Evolutionary conservation across 2,113 vertebrate genomes (phyloP).

Genomic region (Microcebus murinus): DNA sequence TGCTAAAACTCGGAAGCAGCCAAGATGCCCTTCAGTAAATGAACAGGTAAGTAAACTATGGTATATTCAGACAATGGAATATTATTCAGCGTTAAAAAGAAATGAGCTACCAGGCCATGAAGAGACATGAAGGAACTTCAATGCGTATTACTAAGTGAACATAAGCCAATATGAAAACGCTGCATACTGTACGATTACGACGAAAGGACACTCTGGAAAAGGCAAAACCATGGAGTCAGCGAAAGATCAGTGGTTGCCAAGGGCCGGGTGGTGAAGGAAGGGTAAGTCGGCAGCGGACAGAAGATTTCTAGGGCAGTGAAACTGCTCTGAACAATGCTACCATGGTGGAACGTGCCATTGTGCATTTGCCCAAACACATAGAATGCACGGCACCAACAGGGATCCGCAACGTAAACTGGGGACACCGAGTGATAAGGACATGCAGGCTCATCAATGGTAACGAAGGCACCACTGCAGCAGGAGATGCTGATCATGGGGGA

Average conservation of each 20-base stretch:
- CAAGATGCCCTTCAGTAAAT: background rate
- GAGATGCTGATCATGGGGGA: accelerated
- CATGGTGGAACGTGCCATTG: background rate
- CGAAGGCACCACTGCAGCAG: background rate
- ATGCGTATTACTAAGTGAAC: background rate
- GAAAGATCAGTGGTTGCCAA: background rate
- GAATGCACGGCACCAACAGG: background rate
- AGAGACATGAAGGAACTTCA: background rate
- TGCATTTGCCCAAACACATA: background rate
- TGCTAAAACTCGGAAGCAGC: background rate
- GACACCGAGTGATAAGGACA: background rate
- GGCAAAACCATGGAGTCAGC: background rate
- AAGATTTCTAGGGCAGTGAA: background rate
- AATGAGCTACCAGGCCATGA: background rate
- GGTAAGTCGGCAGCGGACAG: background rate
- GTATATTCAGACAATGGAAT: background rate
- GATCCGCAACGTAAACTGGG: background rate
- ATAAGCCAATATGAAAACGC: background rate
- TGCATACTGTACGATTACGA: background rate
- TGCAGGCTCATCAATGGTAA: too few relatives aligned
- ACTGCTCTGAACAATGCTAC: background rate
- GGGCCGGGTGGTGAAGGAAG: background rate
- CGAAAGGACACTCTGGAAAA: background rate
- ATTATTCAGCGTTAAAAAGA: background rate
- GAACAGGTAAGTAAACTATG: background rate